These are phyloP conservation scores for Cephus pygmeus DNA, from an alignment of 2,888 invertebrate species.

Conservation along the genomic window DNA sequence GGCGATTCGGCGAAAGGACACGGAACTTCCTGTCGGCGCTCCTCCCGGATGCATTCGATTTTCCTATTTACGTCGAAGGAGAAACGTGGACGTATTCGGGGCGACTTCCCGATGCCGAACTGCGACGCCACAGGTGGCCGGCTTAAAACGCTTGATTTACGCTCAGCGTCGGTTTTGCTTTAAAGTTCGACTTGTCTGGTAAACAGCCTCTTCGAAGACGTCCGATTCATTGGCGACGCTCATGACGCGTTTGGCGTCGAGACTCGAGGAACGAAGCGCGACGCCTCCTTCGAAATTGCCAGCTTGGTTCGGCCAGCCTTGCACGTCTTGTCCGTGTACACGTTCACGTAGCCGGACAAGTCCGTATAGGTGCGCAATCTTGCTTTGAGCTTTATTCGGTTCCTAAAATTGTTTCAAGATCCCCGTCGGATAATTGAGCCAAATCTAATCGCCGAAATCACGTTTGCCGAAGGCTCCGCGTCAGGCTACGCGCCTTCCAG, in stretches of 20 bases:
- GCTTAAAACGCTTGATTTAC: slow-evolving; percentile 57
- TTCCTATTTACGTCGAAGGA: slow-evolving; percentile 23
- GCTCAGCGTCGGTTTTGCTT: slow-evolving; percentile 50
- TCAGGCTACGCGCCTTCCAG: neutral
- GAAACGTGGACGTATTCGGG: neutral
- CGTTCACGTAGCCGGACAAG: no score
- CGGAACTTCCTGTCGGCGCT: neutral
- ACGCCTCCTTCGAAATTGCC: no score
- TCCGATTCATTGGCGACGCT: neutral
- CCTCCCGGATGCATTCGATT: slow-evolving; percentile 25
- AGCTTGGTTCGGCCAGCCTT: neutral
- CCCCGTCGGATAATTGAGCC: neutral
- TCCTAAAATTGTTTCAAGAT: neutral
- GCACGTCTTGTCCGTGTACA: neutral
- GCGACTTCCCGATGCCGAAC: neutral
- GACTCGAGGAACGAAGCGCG: no score
- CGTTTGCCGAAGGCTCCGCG: neutral
- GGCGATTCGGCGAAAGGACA: neutral
- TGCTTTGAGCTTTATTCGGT: neutral
- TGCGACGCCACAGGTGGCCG: slow-evolving; percentile 53
- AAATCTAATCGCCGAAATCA: neutral
- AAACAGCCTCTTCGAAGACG: neutral
- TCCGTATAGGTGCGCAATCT: neutral
- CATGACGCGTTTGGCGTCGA: no score
- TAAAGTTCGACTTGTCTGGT: slow-evolving; percentile 36